Conservation (phyloP, 1,140 invertebrate species). For the Microplitis mediator region DNA sequence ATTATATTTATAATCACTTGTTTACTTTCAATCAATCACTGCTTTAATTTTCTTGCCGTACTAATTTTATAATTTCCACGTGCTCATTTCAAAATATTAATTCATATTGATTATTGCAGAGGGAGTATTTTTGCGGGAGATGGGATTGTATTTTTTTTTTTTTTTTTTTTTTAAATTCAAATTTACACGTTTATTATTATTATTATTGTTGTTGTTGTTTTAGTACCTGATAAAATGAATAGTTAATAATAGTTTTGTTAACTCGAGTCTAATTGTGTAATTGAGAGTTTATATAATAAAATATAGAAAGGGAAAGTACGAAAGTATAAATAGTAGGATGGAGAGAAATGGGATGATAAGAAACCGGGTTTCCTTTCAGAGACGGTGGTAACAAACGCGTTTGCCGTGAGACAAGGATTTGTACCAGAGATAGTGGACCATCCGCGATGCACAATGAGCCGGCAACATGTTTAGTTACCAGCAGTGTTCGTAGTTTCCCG, state of each 20-base stretch:
- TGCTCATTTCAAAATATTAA: not conserved
- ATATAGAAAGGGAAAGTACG: not conserved
- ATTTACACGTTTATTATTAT: not conserved
- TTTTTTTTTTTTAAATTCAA: not conserved
- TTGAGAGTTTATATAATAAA: not conserved
- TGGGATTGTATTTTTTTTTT: not conserved
- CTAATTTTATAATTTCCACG: not conserved
- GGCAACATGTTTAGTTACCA: conserved; percentile 29
- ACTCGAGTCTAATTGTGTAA: not conserved
- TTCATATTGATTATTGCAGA: conserved; percentile 2
- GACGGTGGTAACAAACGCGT: conserved; percentile 46
- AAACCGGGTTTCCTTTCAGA: conserved; percentile 49
- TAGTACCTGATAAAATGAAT: too few relatives aligned
- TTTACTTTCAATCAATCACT: not conserved
- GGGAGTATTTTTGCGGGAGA: not conserved
- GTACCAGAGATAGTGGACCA: conserved; percentile 39
- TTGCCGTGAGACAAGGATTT: conserved; percentile 36
- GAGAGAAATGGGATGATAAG: conserved; percentile 37
- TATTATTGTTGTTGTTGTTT: not conserved
- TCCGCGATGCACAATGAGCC: conserved; percentile 43
- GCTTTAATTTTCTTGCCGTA: not conserved
- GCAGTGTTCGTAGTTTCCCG: not conserved
- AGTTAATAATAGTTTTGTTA: too few relatives aligned
- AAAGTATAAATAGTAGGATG: not conserved
- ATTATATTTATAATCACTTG: not conserved